Conservation (phyloP, 1,140 invertebrate species). For the Bilobella aurantiaca region DNA sequence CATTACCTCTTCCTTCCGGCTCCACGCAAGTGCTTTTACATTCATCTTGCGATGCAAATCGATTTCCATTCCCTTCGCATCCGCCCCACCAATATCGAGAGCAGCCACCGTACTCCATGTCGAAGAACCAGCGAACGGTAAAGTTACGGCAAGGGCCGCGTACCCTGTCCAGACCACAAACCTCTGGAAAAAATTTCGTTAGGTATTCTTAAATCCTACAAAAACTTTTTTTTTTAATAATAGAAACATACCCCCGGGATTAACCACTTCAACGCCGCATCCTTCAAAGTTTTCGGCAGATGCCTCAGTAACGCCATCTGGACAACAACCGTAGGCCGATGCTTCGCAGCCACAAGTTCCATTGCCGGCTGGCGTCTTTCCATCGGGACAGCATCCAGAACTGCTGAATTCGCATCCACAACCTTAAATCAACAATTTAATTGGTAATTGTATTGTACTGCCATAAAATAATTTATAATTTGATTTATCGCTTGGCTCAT, state of each 20-base stretch:
- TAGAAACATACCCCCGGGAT: constrained; percentile 49
- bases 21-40: constrained; percentile 77
- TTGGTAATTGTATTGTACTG: too few species aligned
- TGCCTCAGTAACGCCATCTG: constrained; percentile 52
- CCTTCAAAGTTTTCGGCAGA: constrained; percentile 70
- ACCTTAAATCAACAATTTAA: too few species aligned
- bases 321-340: constrained; percentile 63
- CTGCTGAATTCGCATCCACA: constrained; percentile 70
- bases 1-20: constrained; percentile 64
- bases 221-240: constrained; percentile 12
- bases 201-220: constrained; percentile 16
- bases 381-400: constrained; percentile 80
- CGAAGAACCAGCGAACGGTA: constrained; percentile 79
- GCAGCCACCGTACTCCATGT: constrained; percentile 76
- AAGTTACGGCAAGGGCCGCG: constrained; percentile 69
- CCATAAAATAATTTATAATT: too few species aligned
- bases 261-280: constrained; percentile 56
- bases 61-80: constrained; percentile 81
- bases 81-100: constrained; percentile 77
- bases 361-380: constrained; percentile 54
- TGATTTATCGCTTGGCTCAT: too few species aligned
- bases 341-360: constrained; percentile 62
- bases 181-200: constrained; percentile 49
- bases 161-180: constrained; percentile 62
- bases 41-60: constrained; percentile 71